phyloP scores from a whole-genome alignment of 2,113 vertebrate genomes.

The Pituophis catenifer region DNA sequence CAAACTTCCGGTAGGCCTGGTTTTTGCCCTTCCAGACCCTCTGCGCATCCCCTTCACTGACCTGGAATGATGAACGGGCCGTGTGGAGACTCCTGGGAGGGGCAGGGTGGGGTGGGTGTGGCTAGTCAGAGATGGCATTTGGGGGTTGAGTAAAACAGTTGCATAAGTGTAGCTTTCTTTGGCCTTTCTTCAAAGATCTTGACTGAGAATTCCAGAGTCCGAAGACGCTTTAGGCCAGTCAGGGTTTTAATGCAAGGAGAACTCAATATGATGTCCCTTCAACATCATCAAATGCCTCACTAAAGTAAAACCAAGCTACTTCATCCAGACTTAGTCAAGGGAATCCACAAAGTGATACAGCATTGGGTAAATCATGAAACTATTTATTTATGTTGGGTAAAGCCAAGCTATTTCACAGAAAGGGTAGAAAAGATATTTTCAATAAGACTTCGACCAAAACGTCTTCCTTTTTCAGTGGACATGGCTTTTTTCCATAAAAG shows the following conservation, averaged over 20 bases:
- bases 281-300: neutral
- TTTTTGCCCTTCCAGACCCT: too few species aligned
- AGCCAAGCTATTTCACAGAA: constrained; percentile 11
- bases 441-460: constrained; percentile 43
- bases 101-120: too few species aligned
- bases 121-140: too few species aligned
- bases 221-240: neutral
- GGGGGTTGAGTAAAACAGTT: neutral
- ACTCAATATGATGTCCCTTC: neutral
- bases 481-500: constrained; percentile 57
- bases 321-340: neutral
- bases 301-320: neutral
- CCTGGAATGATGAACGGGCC: too few species aligned
- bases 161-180: neutral
- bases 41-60: too few species aligned
- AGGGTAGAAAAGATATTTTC: neutral
- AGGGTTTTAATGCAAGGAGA: neutral
- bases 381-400: neutral
- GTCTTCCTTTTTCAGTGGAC: constrained; percentile 60
- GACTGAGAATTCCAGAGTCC: neutral
- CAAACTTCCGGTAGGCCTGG: too few species aligned
- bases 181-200: neutral
- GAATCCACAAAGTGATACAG: neutral
- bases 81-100: too few species aligned
- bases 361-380: constrained; percentile 23